Base-by-base conservation (phyloP, 2,797 vertebrate species). In the Gouania willdenowi region DNA sequence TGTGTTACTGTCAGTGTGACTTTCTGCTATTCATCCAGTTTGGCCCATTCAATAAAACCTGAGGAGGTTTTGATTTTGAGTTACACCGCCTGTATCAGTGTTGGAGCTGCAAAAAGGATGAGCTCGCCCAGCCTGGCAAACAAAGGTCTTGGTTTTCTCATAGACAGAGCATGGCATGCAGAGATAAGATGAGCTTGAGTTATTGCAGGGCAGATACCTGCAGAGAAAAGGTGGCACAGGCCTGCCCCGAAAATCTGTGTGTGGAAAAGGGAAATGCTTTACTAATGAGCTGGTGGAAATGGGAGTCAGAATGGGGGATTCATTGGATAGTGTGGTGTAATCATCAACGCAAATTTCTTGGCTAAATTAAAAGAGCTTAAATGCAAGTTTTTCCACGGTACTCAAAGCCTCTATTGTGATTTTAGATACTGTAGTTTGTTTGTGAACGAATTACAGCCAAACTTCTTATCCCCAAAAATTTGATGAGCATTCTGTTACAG, bases 71-170 rank as follows among this genome's bases (percentile, higher is more conserved):
- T 57, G 5, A 36, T 53, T 41, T 47, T 5, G 27, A 27, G 26
- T 51, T 56, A 22, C 13, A 25, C 14, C 13, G 13, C 45, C 41
- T n/a, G 21, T 36, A 36, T 54, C 53, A 27, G 48, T 45, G 36
- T 45, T 43, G 37, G 15, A 41, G 33, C 19, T 10, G 34, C n/a
- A n/a, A 41, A 14, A 14, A 13, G 13, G 41, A 14, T 27, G 39
- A 53, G 53, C 28, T 52, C 52, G 57, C 39, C 35, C 35, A 39
- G 47, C 17, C 36, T 34, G 55, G 27, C 25, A 66, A 77, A 82
- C 77, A 82, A 84, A 87, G 79, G 74, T 83, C 65, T 61, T 31
- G 18, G 7, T 66, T 81, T 73, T 61, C 30, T 64, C 37, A 71
- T 49, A 73, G 62, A 54, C 45, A 18, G 61, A 75, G 63, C 50